Evolutionary conservation across 2,888 invertebrate species (phyloP).

Genomic region (Odiellus spinosus): DNA sequence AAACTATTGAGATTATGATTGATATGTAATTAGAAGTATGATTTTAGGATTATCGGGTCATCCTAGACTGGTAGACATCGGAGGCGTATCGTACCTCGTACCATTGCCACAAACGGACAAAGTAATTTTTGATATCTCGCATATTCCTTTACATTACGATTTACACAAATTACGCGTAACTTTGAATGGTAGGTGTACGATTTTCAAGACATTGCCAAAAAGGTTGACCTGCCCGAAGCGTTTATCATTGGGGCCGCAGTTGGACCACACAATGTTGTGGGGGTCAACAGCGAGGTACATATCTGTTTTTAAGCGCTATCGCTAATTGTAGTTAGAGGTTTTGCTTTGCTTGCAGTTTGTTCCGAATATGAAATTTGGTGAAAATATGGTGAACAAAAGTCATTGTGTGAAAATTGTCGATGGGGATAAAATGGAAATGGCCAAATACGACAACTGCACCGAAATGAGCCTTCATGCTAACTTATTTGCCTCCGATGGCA

Average conservation of each 20-base stretch:
- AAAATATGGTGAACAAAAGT: slow-evolving; percentile 17
- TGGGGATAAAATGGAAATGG: neutral
- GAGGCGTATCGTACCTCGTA: slow-evolving; percentile 64
- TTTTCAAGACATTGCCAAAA: slow-evolving; percentile 24
- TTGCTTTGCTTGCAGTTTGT: slow-evolving; percentile 24
- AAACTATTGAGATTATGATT: no score
- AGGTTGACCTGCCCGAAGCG: slow-evolving; percentile 31
- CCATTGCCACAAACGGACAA: slow-evolving; percentile 58
- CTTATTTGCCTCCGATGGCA: slow-evolving; percentile 55
- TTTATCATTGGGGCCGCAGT: slow-evolving; percentile 81
- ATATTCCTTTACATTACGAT: no score
- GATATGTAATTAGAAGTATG: no score
- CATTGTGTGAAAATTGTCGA: slow-evolving; percentile 14
- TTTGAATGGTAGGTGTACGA: slow-evolving; percentile 26
- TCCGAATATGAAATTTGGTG: slow-evolving; percentile 25
- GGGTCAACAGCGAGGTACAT: slow-evolving; percentile 76
- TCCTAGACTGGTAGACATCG: slow-evolving; percentile 44
- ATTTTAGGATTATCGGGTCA: slow-evolving; percentile 16
- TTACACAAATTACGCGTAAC: neutral
- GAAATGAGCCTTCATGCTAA: slow-evolving; percentile 66
- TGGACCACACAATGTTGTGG: slow-evolving; percentile 65
- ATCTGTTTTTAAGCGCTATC: no score
- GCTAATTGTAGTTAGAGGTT: no score
- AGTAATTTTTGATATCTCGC: no score
- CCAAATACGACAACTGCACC: slow-evolving; percentile 37